Conservation (phyloP, 1,140 invertebrate genomes). For the Ceratina australensis region DNA sequence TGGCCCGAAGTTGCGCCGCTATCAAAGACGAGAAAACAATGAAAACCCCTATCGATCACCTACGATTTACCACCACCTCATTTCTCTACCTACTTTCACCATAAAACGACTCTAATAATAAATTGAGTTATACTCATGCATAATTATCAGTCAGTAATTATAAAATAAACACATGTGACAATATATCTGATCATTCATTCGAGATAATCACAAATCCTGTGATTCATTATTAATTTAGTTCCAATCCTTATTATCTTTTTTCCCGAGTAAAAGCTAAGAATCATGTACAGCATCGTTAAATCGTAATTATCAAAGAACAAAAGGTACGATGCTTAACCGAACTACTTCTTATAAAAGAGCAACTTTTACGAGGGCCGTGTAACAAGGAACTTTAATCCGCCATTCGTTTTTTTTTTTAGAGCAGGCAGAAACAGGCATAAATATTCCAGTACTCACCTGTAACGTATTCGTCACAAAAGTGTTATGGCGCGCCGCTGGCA, state of each 20-base stretch:
- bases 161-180: too few species aligned
- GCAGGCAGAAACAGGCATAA: not conserved
- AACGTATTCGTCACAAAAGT: not conserved
- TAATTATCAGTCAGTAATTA: too few species aligned
- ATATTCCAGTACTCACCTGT: constrained; percentile 18
- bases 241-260: not conserved
- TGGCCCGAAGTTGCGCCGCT: not conserved
- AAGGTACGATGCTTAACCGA: not conserved
- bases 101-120: too few species aligned
- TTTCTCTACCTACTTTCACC: too few species aligned
- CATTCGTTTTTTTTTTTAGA: constrained; percentile 32
- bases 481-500: not conserved
- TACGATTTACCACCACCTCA: too few species aligned
- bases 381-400: constrained; percentile 46
- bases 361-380: constrained; percentile 27
- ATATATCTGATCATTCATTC: too few species aligned
- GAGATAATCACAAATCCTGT: too few species aligned
- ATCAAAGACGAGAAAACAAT: constrained; percentile 44
- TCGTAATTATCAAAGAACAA: constrained; percentile 1
- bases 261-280: not conserved
- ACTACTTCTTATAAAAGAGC: constrained; percentile 9
- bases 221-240: not conserved
- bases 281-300: not conserved
- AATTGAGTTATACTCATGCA: too few species aligned
- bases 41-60: not conserved